Evolutionary conservation across 2,888 invertebrate species (phyloP).

Genomic region (Drosophila emarginata): DNA sequence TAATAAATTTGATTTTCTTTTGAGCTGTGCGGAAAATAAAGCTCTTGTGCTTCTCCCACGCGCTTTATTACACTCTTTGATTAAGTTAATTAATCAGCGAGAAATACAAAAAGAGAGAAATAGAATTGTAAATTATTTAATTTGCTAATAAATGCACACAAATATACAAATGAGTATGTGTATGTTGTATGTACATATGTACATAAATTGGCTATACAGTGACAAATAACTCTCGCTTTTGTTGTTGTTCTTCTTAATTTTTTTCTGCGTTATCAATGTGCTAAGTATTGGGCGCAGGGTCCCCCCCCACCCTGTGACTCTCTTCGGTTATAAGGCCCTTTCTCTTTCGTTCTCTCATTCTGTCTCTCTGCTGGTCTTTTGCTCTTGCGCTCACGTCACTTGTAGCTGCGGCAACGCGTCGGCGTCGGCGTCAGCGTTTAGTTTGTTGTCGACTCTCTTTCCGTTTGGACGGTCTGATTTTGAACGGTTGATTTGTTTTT

Average conservation of each 20-base stretch:
- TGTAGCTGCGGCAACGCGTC: conserved; percentile 48
- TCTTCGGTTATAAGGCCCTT: conserved; percentile 26
- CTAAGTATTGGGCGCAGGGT: conserved; percentile 3
- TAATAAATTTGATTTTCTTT: conserved; percentile 70
- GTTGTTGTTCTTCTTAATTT: conserved; percentile 41
- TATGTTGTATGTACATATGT: neutral
- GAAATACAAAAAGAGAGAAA: neutral
- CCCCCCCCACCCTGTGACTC: neutral
- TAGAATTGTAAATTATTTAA: conserved; percentile 1
- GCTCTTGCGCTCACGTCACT: conserved; percentile 59
- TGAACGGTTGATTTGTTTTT: conserved; percentile 45
- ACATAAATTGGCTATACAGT: conserved; percentile 5
- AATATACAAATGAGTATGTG: conserved; percentile 22
- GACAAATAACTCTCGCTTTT: conserved; percentile 60
- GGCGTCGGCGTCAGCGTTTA: conserved; percentile 43
- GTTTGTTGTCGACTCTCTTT: conserved; percentile 71
- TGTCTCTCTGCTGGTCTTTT: neutral
- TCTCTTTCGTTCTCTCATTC: conserved; percentile 16
- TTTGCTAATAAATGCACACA: conserved; percentile 14
- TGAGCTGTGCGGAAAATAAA: conserved; percentile 38
- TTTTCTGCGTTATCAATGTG: conserved; percentile 69
- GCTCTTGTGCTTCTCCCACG: conserved; percentile 32
- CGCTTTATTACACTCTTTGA: conserved; percentile 5
- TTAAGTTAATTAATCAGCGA: neutral
- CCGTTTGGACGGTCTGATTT: conserved; percentile 52